phyloP scores from a whole-genome alignment of 2,888 invertebrate genomes.

The Cacoxenus indagator region DNA sequence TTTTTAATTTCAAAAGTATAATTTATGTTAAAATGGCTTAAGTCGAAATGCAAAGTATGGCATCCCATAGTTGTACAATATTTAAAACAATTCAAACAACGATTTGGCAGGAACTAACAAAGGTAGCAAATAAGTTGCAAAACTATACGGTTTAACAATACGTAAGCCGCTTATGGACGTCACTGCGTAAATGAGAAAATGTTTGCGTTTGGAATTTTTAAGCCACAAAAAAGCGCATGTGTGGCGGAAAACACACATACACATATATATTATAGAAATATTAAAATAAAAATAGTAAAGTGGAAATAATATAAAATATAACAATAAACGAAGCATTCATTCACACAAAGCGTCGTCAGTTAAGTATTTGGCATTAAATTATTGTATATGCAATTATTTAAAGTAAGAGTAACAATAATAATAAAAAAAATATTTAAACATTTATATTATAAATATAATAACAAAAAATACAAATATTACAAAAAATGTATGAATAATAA shows the following conservation, averaged over 20 bases:
- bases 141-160: slow-evolving; percentile 48
- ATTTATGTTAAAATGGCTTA: background rate
- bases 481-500: background rate
- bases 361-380: slow-evolving; percentile 8
- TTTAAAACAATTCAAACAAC: slow-evolving; percentile 41
- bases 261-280: too few relatives aligned
- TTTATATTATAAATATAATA: slow-evolving; percentile 39
- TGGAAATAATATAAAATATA: background rate
- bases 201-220: slow-evolving; percentile 55
- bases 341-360: background rate
- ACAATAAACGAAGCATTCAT: background rate
- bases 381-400: slow-evolving; percentile 41
- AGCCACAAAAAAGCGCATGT: slow-evolving; percentile 54
- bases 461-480: background rate
- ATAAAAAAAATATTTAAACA: too few relatives aligned
- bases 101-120: slow-evolving; percentile 46
- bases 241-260: slow-evolving; percentile 4
- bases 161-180: slow-evolving; percentile 56
- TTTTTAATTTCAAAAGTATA: background rate
- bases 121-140: slow-evolving; percentile 48
- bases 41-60: background rate
- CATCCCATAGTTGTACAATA: background rate
- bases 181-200: slow-evolving; percentile 29
- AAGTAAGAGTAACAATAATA: slow-evolving; percentile 12
- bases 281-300: slow-evolving; percentile 18